Conservation (phyloP, 2,797 vertebrate species). For the Cephalopachus bancanus region DNA sequence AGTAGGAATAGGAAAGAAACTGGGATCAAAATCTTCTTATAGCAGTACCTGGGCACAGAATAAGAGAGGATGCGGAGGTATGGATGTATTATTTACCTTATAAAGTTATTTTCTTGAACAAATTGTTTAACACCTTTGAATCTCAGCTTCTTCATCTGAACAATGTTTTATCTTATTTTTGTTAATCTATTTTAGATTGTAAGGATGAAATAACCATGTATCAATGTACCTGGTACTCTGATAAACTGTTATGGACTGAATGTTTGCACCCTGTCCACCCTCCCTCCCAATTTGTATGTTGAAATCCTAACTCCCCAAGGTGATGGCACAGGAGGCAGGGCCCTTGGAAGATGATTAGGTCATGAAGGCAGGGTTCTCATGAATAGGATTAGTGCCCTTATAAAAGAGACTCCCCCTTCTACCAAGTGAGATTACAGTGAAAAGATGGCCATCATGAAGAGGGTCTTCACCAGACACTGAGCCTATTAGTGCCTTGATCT, state of each 20-base stretch:
- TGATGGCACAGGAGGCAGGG: neutral
- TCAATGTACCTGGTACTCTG: neutral
- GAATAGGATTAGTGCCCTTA: neutral
- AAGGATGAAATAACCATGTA: neutral
- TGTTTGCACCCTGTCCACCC: neutral
- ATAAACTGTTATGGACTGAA: neutral
- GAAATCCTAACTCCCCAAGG: neutral
- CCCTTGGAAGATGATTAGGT: neutral
- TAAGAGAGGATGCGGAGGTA: neutral
- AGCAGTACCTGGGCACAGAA: neutral
- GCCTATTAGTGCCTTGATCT: neutral
- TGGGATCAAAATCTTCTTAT: neutral
- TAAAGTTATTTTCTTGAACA: neutral
- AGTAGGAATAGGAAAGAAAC: neutral
- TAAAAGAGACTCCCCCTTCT: neutral
- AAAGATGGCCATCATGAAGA: neutral
- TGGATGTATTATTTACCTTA: neutral
- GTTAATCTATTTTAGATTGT: neutral
- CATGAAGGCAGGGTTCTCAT: neutral
- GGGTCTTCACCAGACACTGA: neutral
- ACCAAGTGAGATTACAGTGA: neutral
- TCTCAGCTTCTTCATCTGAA: neutral
- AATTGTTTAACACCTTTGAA: neutral
- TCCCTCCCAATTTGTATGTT: neutral
- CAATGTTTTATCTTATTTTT: neutral